Base-by-base conservation (phyloP, 2,113 vertebrate genomes). In the Rhynchopsitta pachyrhyncha region DNA sequence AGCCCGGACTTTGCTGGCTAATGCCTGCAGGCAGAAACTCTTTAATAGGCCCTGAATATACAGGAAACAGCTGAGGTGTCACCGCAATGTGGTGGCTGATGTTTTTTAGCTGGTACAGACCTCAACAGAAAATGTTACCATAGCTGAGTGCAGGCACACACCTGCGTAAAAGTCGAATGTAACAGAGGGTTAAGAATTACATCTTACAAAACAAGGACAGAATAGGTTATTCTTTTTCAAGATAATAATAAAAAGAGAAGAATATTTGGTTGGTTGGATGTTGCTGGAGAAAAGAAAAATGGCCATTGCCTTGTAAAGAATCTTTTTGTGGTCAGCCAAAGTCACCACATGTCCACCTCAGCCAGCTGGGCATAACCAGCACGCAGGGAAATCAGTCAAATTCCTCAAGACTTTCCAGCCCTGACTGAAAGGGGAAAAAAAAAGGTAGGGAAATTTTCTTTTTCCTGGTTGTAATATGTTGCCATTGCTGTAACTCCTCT, bases 401-500 rank as follows among this genome's bases (percentile, higher is more conserved):
- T 22, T 42, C 63, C 22, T 55, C 3, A 42, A 28, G 3, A 47
- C 2, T 2, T 70, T 62, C 20, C 31, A 62, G 2, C 9, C 22
- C 3, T 17, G 17, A 62, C 17, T 18, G 2, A 10, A 10, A 86
- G 27, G 14, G 4, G 13, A 52, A 19, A 7, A 18, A 46, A 31
- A 35, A 14, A 35, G 3, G 0, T 14, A 42, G 12, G 6, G 5
- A 66, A 55, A 46, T 13, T 37, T 67, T 3, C 13, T 37, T 67
- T 2, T 50, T 60, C 33, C 29, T 16, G 4, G 6, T 55, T 66
- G 9, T 46, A 82, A 78, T 11, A 24, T 0, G 0, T 33, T 62
- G 22, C 59, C 53, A 63, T 11, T 16, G 10, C 19, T 67, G 31
- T 46, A 23, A 60, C 11, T 62, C 6, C 1, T 57, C 24, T 24